Evolutionary conservation across 1,140 invertebrate genomes (phyloP), one percentile per base, ranked within the genome.

Genomic region (Macrocentrus cingulum): DNA sequence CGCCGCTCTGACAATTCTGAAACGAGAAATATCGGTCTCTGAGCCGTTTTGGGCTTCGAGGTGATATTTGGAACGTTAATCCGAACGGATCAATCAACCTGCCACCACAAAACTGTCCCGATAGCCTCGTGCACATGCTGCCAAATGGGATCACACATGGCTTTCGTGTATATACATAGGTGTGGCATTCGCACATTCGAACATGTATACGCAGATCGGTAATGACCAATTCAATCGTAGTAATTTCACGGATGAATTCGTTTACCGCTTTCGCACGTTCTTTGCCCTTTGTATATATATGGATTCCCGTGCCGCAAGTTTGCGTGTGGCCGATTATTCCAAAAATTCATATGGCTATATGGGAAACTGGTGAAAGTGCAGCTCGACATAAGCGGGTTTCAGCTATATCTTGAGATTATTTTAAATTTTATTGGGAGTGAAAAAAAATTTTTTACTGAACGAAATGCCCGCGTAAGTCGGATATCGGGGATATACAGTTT

Each of bases 81-180:
- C 67, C n/a, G 66, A 42, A 68, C 61, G 66, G 66, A 69, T 69
- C 69, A 69, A 71, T 71, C 66, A 57, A 57, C 60, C 59, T 61
- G 56, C 57, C 36, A 63, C 60, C 63, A 59, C 64, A 65, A 67
- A 69, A 65, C 60, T 63, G 53, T 60, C n/a, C 36, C 59, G 58
- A 63, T 60, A 57, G 44, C 45, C 41, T 45, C 45, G 22, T 22
- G 32, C 32, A 37, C 44, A 22, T 32, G 22, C 37, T 29, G 49
- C 48, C 36, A 29, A 29, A 9, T 23, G 41, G 19, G 37, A 46
- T 56, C 37, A 34, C 39, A 42, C 36, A 8, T 8, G 46, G 15
- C 29, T 56, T 36, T 36, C 23, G 6, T 41, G 13, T 45, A 32
- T 22, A 15, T 34, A 49, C 32, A 37, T 46, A 48, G 22, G 23